Evolutionary conservation across 2,113 vertebrate species (phyloP).

Genomic region (Talpa occidentalis): DNA sequence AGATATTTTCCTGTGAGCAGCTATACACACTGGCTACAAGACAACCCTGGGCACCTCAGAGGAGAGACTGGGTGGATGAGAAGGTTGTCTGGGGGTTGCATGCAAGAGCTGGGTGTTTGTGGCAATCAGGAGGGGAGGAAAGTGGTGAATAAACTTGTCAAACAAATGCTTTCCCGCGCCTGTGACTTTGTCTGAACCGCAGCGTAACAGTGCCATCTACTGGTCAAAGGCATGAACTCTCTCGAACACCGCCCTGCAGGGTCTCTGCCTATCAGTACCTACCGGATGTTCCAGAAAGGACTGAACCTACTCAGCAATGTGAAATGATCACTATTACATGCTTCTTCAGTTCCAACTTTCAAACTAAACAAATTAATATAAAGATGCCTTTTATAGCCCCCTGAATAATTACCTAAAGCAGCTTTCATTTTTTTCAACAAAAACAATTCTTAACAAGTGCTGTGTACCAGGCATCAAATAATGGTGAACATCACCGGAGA

Average conservation of each 20-base stretch:
- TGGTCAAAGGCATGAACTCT: not conserved
- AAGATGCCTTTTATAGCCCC: not conserved
- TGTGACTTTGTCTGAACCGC: not conserved
- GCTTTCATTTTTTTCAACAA: not conserved
- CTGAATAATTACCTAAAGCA: not conserved
- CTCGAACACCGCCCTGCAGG: not conserved
- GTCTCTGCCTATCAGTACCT: not conserved
- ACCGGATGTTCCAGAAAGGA: not conserved
- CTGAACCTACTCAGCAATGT: not conserved
- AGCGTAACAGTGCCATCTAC: conserved; percentile 28
- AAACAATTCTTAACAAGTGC: not conserved
- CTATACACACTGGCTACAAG: not conserved
- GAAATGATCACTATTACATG: not conserved
- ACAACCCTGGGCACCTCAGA: not conserved
- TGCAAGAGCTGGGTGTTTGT: not conserved
- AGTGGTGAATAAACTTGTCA: not conserved
- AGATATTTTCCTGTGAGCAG: not conserved
- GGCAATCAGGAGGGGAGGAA: not conserved
- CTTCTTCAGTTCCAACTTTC: not conserved
- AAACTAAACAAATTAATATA: not conserved
- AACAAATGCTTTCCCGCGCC: not conserved
- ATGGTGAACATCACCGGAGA: not conserved
- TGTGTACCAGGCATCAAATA: not conserved
- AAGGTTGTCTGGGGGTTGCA: not conserved
- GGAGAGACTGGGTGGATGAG: too few relatives aligned